Conservation (phyloP, 1,140 invertebrate genomes). For the Galendromus occidentalis region DNA sequence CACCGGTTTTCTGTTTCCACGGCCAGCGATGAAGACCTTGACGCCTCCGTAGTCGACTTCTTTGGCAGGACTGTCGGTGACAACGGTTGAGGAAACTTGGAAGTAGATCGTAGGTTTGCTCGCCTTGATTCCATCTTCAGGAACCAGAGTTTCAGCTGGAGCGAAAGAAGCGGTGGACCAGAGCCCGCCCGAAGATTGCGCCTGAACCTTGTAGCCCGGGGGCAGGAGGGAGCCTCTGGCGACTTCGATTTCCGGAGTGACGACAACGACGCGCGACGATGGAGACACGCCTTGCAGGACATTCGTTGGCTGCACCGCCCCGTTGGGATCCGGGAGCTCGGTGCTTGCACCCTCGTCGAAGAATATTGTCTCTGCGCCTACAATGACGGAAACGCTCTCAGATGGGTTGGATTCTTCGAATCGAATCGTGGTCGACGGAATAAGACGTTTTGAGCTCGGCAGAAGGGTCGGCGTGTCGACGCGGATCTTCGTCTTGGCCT, state of each 20-base stretch:
- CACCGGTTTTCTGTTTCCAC: background rate
- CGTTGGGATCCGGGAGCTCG: background rate
- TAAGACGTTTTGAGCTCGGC: background rate
- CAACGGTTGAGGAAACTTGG: background rate
- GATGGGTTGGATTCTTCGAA: background rate
- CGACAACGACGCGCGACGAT: background rate
- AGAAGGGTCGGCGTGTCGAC: background rate
- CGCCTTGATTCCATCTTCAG: background rate
- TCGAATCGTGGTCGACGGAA: background rate
- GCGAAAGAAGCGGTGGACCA: background rate
- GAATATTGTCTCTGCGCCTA: slow-evolving; percentile 18
- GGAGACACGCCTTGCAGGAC: background rate
- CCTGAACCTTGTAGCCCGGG: background rate
- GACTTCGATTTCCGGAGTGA: background rate
- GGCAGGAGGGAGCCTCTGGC: background rate
- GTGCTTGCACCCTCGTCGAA: slow-evolving; percentile 12
- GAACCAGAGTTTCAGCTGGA: background rate
- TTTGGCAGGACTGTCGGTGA: background rate
- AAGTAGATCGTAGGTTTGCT: background rate
- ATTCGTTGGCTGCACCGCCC: background rate
- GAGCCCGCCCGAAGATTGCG: background rate
- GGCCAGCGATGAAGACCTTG: slow-evolving; percentile 7
- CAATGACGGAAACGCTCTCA: slow-evolving; percentile 15
- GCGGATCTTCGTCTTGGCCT: background rate
- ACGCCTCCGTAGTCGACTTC: background rate